Evolutionary conservation across 2,113 vertebrate species (phyloP), one percentile per base, ranked within the genome.

Genomic region (Crotalus viridis): DNA sequence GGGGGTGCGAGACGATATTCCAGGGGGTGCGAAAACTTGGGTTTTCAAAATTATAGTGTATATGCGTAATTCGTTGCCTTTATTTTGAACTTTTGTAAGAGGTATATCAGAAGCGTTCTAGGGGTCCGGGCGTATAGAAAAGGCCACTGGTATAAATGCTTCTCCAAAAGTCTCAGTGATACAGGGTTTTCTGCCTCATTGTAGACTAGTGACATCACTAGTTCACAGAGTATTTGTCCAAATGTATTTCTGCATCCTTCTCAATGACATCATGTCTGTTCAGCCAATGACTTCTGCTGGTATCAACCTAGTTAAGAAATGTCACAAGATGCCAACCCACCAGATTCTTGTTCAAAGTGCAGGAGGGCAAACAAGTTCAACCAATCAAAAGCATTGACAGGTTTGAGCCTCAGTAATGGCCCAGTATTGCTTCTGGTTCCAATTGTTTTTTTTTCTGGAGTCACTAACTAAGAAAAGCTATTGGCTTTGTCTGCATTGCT

Each of bases 211-310:
- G 89, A 90, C 89, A 55, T 39, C 55, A 87, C 22, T 17, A 22
- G 64, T 69, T 69, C 89, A 87, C 92, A 33, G 3, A 61, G 56
- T 52, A 48, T 39, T 93, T 86, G 51, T 64, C 89, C n/a, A 61
- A 90, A 87, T 46, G 57, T 24, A 87, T 54, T 21, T 48, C 55
- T 89, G 26, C 22, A 51, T 89, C n/a, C n/a, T 89, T 55, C 74
- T 90, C 22, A 0, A 55, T 93, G 92, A 90, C 56, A 87, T 90
- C 92, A 69, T 57, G 21, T n/a, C 81, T 28, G 22, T 10, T 26
- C 46, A 93, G 48, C 74, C 92, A 93, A 86, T 87, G 88, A 86
- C 59, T 22, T 93, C 74, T 61, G 74, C 55, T 54, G n/a, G 43
- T 48, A 90, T 87, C 89, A 90, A n/a, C 39, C 28, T 39, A 93